Evolutionary conservation across 2,113 vertebrate species (phyloP).

Genomic region (Lagopus muta): DNA sequence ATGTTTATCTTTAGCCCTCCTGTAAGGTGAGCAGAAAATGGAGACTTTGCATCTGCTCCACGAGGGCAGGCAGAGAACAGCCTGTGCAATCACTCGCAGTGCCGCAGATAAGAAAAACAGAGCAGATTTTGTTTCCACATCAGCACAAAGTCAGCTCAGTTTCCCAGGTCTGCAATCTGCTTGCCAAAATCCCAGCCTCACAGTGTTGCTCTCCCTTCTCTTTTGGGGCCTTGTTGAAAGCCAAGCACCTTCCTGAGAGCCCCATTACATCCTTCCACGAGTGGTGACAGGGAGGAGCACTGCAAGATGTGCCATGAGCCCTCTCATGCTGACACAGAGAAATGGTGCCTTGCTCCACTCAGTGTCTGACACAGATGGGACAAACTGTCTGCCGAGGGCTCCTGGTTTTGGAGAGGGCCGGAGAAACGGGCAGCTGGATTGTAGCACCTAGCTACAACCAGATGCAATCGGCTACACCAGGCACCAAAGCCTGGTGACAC

Average conservation of each 20-base stretch:
- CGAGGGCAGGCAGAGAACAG: background rate
- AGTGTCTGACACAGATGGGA: background rate
- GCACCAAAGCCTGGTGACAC: background rate
- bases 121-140: background rate
- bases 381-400: background rate
- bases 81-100: background rate
- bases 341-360: accelerated
- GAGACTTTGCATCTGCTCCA: background rate
- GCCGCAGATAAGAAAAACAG: background rate
- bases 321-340: background rate
- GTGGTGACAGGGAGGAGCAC: accelerated
- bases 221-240: background rate
- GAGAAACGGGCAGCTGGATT: accelerated
- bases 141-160: background rate
- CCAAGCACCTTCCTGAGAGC: background rate
- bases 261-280: accelerated
- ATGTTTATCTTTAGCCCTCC: constrained; percentile 26
- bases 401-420: background rate
- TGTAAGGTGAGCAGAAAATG: constrained; percentile 31
- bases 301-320: background rate
- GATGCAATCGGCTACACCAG: too few relatives aligned
- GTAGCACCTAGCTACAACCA: accelerated
- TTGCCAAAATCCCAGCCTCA: background rate
- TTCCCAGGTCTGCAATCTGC: background rate
- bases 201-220: accelerated